These are phyloP conservation scores for Drosophila ogumai DNA, from an alignment of 1,140 invertebrate genomes.

Conservation along the genomic window DNA sequence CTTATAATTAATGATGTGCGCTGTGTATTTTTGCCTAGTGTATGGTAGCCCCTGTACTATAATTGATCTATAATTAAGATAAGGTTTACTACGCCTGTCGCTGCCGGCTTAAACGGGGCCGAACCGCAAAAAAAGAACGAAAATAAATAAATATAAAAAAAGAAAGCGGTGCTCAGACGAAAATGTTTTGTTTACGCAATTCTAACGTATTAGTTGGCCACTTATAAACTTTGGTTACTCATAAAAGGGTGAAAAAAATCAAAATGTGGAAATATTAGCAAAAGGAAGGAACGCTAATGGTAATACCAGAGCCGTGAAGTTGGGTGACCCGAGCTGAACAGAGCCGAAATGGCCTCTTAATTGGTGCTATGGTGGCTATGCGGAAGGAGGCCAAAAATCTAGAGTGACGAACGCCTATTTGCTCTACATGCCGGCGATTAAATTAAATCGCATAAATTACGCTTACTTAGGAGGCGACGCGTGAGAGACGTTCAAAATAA, in stretches of 20 bases:
- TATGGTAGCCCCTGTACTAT: slow-evolving; percentile 46
- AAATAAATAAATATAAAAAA: slow-evolving; percentile 34
- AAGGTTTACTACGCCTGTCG: slow-evolving; percentile 67
- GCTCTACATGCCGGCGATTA: slow-evolving; percentile 25
- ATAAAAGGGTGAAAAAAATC: neutral
- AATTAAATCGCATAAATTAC: slow-evolving; percentile 51
- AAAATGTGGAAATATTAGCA: slow-evolving; percentile 21
- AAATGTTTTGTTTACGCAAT: slow-evolving; percentile 70
- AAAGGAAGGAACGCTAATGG: slow-evolving; percentile 14
- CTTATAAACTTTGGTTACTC: slow-evolving; percentile 40
- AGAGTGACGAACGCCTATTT: slow-evolving; percentile 36
- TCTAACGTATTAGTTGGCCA: slow-evolving; percentile 41
- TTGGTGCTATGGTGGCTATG: slow-evolving; percentile 41
- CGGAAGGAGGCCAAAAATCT: slow-evolving; percentile 38
- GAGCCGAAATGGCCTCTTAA: slow-evolving; percentile 27
- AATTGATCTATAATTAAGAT: slow-evolving; percentile 83
- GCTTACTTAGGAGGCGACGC: slow-evolving; percentile 40
- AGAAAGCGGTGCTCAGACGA: slow-evolving; percentile 27
- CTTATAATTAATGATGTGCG: slow-evolving; percentile 51
- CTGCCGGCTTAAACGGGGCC: slow-evolving; percentile 36
- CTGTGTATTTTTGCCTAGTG: slow-evolving; percentile 22
- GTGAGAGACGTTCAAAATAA: slow-evolving; percentile 35
- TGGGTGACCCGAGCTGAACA: slow-evolving; percentile 7
- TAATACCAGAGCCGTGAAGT: slow-evolving; percentile 48
- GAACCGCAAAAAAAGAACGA: slow-evolving; percentile 2